Evolutionary conservation across 2,888 invertebrate species (phyloP), one percentile per base, ranked within the genome.

Genomic region (Macrophya alboannulata): DNA sequence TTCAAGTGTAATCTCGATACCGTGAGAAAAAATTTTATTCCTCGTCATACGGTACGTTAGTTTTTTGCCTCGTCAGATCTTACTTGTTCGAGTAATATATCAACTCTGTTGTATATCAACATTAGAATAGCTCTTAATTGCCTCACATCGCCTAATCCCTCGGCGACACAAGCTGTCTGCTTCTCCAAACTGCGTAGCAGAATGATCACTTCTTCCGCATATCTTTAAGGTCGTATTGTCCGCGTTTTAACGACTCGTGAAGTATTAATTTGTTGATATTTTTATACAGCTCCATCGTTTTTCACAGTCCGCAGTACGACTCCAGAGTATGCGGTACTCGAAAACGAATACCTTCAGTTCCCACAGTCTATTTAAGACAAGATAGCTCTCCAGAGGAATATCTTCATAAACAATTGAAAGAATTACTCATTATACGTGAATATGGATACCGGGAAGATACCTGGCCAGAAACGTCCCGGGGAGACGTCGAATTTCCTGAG

Each of bases 401-500:
- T 17, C 17, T 51, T 6, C 15, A 5, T 17, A 17, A 15, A n/a
- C 6, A 1, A n/a, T n/a, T 55, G 55, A 2, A n/a, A 8, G 8
- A n/a, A n/a, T 1, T 6, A 2, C 6, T 55, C 15, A 4, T 31
- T 6, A n/a, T n/a, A 4, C 43, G 21, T 45, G n/a, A 55, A 55
- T 37, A 90, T 89, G 88, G 87, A 90, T 6, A 40, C 82, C 15
- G 87, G 85, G 21, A 43, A 45, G 9, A 84, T 62, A 25, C 43
- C 71, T 17, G 85, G 79, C 9, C 87, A 87, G 51, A 71, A 72
- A 40, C 89, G 87, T 85, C 91, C 91, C 0, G 83, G 86, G 59
- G 89, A 89, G 40, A 87, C 25, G 0, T 90, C 91, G 0, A 91
- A 90, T 87, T 76, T 85, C 0, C 43, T 92, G 10, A 92, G 86